phyloP scores from a whole-genome alignment of 2,113 vertebrate genomes.

The Holacanthus passer region DNA sequence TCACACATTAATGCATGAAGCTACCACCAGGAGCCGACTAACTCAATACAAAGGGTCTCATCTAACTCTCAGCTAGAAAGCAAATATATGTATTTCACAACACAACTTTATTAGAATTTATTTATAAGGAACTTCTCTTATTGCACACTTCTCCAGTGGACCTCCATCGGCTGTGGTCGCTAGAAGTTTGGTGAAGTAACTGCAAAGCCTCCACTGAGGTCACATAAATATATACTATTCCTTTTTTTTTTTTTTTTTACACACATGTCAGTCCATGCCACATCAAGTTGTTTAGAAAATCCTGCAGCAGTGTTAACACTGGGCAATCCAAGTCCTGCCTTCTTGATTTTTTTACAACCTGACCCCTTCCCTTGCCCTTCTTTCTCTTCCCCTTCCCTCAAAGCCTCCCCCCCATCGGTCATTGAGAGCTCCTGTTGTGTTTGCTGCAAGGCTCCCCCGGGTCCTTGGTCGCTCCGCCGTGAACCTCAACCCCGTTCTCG shows the following conservation, averaged over 20 bases:
- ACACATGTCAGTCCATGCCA: slow-evolving; percentile 25
- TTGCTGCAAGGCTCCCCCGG: slow-evolving; percentile 89
- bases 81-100: too few species aligned
- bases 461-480: slow-evolving; percentile 91
- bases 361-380: background rate
- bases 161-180: background rate
- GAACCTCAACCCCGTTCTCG: slow-evolving; percentile 88
- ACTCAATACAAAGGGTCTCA: too few species aligned
- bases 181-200: slow-evolving; percentile 19
- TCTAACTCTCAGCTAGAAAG: too few species aligned
- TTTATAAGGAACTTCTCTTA: background rate
- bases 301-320: background rate
- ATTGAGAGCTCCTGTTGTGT: slow-evolving; percentile 83
- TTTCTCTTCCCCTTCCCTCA: background rate
- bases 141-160: background rate
- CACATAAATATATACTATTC: slow-evolving; percentile 3
- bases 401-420: slow-evolving; percentile 21
- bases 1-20: background rate
- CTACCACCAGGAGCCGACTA: background rate
- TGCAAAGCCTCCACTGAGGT: slow-evolving; percentile 5
- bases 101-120: background rate
- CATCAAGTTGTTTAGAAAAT: slow-evolving; percentile 15
- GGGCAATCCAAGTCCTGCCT: slow-evolving; percentile 5
- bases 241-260: slow-evolving; percentile 9
- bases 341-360: slow-evolving; percentile 15